These are phyloP conservation scores for Pherbina coryleti DNA, from an alignment of 2,888 invertebrate species.

Conservation along the genomic window DNA sequence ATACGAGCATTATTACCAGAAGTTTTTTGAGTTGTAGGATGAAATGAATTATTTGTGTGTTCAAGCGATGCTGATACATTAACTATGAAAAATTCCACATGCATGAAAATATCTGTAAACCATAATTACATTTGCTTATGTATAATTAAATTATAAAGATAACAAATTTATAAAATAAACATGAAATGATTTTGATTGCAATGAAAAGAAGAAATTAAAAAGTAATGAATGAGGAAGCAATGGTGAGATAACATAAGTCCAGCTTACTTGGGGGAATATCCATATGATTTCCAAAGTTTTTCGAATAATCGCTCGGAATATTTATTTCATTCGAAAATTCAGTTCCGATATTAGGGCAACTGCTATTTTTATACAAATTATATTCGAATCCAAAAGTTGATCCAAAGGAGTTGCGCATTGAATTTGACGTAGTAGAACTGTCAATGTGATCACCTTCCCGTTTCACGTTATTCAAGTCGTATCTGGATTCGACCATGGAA, in stretches of 20 bases:
- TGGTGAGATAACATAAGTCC: neutral
- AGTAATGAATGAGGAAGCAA: neutral
- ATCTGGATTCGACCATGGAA: conserved; percentile 67
- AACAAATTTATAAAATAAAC: neutral
- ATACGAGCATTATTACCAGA: no score
- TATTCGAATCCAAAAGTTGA: conserved; percentile 63
- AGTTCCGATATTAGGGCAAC: conserved; percentile 47
- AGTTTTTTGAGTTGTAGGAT: no score
- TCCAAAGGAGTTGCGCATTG: conserved; percentile 54
- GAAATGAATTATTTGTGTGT: no score
- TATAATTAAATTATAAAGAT: neutral
- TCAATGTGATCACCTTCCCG: conserved; percentile 62
- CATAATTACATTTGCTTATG: no score
- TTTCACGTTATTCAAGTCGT: conserved; percentile 65
- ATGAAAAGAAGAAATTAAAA: neutral
- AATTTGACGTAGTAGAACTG: conserved; percentile 51
- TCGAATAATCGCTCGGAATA: conserved; percentile 66
- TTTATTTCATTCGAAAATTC: conserved; percentile 69
- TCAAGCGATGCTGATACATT: no score
- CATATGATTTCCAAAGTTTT: conserved; percentile 69
- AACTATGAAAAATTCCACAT: no score
- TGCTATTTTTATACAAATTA: conserved; percentile 61
- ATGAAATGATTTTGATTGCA: neutral
- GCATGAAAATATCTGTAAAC: no score
- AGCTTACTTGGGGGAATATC: conserved; percentile 69